Evolutionary conservation across 1,140 invertebrate genomes (phyloP).

Genomic region (Cydia amplana): DNA sequence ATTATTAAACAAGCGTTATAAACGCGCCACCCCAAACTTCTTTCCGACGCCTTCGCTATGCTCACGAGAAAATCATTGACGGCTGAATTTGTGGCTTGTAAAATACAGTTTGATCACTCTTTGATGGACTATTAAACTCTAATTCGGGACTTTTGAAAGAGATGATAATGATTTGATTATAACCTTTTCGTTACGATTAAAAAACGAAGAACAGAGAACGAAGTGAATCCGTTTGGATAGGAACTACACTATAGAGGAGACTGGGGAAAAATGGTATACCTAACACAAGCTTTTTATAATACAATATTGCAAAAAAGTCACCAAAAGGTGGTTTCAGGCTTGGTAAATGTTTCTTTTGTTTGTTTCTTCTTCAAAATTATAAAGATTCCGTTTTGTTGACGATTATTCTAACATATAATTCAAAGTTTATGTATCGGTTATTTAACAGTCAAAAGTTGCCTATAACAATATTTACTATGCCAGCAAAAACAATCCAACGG

Average conservation of each 20-base stretch:
- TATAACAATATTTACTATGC: background rate
- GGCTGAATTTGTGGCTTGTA: slow-evolving; percentile 23
- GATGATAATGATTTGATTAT: background rate
- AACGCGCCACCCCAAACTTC: slow-evolving; percentile 62
- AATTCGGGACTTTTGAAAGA: background rate
- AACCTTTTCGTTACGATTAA: background rate
- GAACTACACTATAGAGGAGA: too few relatives aligned
- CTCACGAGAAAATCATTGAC: slow-evolving; percentile 59
- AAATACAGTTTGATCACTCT: slow-evolving; percentile 9
- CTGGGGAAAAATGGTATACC: too few relatives aligned
- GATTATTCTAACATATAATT: too few relatives aligned
- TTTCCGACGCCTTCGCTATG: slow-evolving; percentile 48
- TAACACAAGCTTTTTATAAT: too few relatives aligned
- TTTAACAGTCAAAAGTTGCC: background rate
- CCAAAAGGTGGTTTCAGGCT: too few relatives aligned
- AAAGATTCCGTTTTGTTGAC: too few relatives aligned
- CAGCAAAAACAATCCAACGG: background rate
- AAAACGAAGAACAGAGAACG: background rate
- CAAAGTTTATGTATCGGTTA: background rate
- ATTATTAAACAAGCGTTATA: slow-evolving; percentile 77
- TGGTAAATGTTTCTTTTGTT: too few relatives aligned
- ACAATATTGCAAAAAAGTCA: too few relatives aligned
- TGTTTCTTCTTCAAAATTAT: too few relatives aligned
- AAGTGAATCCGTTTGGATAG: too few relatives aligned
- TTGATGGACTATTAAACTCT: slow-evolving; percentile 11